A percentile compares a stretch with the other conserved stretches of the same genome.
Evolutionary conservation across 2,113 vertebrate species (phyloP).

Genomic region (Ictalurus furcatus): DNA sequence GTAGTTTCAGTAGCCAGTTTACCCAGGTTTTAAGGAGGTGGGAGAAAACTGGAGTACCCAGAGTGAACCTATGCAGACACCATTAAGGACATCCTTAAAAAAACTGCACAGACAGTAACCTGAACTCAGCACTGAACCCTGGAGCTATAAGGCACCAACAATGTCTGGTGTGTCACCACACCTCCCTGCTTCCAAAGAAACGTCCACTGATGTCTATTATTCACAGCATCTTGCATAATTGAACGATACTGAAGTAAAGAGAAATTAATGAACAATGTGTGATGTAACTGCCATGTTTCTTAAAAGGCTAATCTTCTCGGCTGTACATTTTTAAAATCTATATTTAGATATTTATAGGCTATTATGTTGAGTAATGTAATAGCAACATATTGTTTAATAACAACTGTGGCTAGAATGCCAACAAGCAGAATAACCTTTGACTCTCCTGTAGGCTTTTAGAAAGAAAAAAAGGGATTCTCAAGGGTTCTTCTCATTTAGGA

Average conservation of each 20-base stretch:
- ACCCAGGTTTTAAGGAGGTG: background rate
- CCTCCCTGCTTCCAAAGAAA: background rate
- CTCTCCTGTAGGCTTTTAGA: background rate
- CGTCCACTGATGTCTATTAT: background rate
- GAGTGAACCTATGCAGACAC: background rate
- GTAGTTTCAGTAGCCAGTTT: background rate
- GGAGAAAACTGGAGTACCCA: background rate
- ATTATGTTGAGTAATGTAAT: background rate
- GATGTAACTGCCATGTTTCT: background rate
- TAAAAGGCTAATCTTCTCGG: background rate
- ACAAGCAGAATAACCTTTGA: background rate
- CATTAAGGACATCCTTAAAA: background rate
- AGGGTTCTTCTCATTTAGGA: background rate
- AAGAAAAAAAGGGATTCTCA: background rate
- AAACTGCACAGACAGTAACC: background rate
- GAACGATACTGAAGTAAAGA: slow-evolving; percentile 1
- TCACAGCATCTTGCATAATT: slow-evolving; percentile 16
- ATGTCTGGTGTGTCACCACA: background rate
- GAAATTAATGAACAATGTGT: background rate
- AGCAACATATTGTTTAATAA: background rate
- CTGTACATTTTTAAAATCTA: background rate
- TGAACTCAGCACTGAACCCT: background rate
- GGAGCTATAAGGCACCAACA: background rate
- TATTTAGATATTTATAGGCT: background rate
- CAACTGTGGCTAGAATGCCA: background rate